Conservation (phyloP, 53 echinoderm and acorn worm species). For the Hippasteria phrygiana region DNA sequence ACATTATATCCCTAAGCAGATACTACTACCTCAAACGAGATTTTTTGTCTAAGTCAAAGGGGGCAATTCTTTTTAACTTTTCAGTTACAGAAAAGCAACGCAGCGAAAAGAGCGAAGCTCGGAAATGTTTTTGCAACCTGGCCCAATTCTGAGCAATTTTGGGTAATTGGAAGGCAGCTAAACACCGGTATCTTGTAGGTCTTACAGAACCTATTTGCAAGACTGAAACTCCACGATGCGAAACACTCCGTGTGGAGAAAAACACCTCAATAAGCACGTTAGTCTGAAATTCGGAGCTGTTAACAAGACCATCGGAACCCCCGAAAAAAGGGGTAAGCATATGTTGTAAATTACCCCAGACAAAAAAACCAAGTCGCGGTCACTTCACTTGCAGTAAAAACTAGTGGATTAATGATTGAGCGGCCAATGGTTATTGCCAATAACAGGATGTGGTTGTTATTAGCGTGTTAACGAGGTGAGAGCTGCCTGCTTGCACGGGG, state of each 20-base stretch:
- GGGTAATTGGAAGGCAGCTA: neutral
- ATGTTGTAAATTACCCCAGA: constrained; percentile 25
- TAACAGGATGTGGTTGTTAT: constrained; percentile 44
- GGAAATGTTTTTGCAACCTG: constrained; percentile 5
- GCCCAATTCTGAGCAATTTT: neutral
- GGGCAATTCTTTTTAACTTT: neutral
- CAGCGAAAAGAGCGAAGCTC: neutral
- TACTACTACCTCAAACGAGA: too few species aligned
- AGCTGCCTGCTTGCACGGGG: neutral
- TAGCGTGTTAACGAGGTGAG: constrained; percentile 15
- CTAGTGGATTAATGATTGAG: constrained; percentile 28
- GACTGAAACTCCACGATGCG: neutral
- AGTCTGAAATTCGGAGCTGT: neutral
- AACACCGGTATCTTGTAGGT: neutral
- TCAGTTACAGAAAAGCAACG: neutral
- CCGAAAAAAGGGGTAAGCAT: neutral
- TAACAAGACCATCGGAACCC: constrained; percentile 3
- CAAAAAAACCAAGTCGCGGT: constrained; percentile 38
- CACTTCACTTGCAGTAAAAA: constrained; percentile 22
- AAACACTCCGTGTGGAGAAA: neutral
- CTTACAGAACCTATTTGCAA: neutral
- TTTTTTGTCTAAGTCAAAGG: too few species aligned
- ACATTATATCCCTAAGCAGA: too few species aligned
- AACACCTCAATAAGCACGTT: neutral
- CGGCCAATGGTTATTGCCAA: constrained; percentile 19